Evolutionary conservation across 2,888 invertebrate species (phyloP), one percentile per base, ranked within the genome.

Genomic region (Celastrina argiolus): DNA sequence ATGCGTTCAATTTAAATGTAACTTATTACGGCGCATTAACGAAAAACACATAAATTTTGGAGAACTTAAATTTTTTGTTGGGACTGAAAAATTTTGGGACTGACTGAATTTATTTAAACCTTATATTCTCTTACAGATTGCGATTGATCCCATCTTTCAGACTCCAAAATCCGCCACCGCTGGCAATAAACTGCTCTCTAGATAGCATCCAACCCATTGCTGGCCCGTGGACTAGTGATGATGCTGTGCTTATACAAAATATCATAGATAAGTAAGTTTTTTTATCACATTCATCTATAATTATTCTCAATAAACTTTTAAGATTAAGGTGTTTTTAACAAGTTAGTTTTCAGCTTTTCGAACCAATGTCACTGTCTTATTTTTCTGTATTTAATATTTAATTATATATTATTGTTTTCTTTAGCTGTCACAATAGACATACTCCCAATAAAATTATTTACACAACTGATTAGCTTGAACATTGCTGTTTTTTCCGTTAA

Each of bases 181-280:
- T 93, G 63, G 94, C 94, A 0, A 81, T 93, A 3, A 87, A 92
- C 67, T 95, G 95, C 75, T 82, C 88, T 2, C 78, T 96, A 34
- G 82, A 88, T 42, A 93, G 94, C 69, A 83, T 94, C 69, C 79
- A 81, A 61, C 94, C 95, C 0, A 81, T 78, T 0, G 77, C 79
- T 1, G 85, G 88, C 0, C 68, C 75, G 7, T 94, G 94, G 94
- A 81, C 83, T 8, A 78, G 83, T n/a, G 92, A 92, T 5, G 93
- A 94, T 34, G 86, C 90, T 4, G 78, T 87, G 26, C 83, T 93
- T 14, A 91, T 95, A 71, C 91, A 92, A 34, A 92, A 92, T 73
- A 92, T 94, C 59, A 86, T 94, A 26, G 91, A 92, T 76, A 93
- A 93, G 94, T 94, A 84, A 81, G 88, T 77, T 34, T 67, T 28